phyloP scores from a whole-genome alignment of 2,113 vertebrate species.

The Lycocorax pyrrhopterus region DNA sequence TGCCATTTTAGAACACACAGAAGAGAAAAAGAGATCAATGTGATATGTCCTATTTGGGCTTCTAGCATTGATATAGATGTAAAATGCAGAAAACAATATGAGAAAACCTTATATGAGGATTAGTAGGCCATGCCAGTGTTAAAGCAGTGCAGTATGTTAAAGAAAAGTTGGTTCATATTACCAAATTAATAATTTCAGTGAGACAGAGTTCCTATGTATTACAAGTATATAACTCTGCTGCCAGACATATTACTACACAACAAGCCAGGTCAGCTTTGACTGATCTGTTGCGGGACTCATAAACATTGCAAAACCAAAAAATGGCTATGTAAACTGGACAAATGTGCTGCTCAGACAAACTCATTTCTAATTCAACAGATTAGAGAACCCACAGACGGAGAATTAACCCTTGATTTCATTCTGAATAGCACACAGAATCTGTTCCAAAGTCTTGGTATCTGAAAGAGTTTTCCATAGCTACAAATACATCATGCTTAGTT shows the following conservation, averaged over 20 bases:
- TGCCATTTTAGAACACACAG: not conserved
- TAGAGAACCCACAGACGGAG: not conserved
- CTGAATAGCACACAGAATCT: not conserved
- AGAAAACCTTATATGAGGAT: not conserved
- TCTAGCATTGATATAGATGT: not conserved
- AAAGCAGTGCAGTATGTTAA: not conserved
- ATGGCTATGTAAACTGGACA: not conserved
- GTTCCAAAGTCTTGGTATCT: not conserved
- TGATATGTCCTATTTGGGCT: not conserved
- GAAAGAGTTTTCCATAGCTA: not conserved
- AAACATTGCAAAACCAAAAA: not conserved
- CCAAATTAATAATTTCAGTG: not conserved
- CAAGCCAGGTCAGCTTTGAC: not conserved
- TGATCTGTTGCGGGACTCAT: not conserved
- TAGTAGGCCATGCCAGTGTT: not conserved
- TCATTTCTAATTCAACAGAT: not conserved
- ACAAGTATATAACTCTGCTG: not conserved
- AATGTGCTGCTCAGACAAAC: not conserved
- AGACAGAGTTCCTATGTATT: not conserved
- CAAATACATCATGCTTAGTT: not conserved
- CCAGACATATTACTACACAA: not conserved
- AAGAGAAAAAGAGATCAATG: not conserved
- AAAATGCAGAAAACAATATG: not conserved
- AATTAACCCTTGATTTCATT: not conserved
- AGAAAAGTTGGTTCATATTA: not conserved